Base-by-base conservation (phyloP, 2,888 invertebrate genomes). In the Tetramorium bicarinatum region DNA sequence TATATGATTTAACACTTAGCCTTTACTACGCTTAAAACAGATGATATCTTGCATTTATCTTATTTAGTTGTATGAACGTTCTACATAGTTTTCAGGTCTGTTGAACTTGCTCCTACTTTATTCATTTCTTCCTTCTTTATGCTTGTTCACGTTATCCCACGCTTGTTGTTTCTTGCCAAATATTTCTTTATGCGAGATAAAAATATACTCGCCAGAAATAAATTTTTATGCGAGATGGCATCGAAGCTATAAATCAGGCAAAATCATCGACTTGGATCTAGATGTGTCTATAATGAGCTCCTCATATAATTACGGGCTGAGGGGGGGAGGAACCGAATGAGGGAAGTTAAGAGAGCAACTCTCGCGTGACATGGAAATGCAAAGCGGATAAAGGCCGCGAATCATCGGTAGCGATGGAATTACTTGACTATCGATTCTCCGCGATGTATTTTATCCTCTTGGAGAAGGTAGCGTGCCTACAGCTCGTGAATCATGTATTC, bases 401-500 rank as follows among this genome's bases (percentile, higher is more conserved):
- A 82, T 64, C 62, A 81, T 81, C 52, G 49, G 62, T 49, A 52
- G 21, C 47, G 25, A 69, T 71, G 44, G 59, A 71, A 79, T 79
- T 79, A 69, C 34, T 79, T 21, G 83, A 52, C 62, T 87, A 88
- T 89, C 86, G 83, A 89, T 87, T 85, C 83, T 64, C 62, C 34
- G 62, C 47, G 41, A 76, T 80, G 64, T 49, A 80, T 87, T 82
- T 89, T 77, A 85, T 87, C 80, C 66, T 54, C 52, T 49, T 80
- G 75, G 85, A 71, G 71, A 76, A 80, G 87, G 84, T 92, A 87
- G 91, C 92, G 92, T 92, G 92, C 87, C 88, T 88, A 85, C 87
- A 80, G 89, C 87, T 90, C 91, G 90, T 92, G 92, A 91, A 92
- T 92, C 92, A 92, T 90, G 89, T 90, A 91, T 91, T 91, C 91